phyloP scores from a whole-genome alignment of 2,113 vertebrate genomes.

The Gymnogyps californianus region DNA sequence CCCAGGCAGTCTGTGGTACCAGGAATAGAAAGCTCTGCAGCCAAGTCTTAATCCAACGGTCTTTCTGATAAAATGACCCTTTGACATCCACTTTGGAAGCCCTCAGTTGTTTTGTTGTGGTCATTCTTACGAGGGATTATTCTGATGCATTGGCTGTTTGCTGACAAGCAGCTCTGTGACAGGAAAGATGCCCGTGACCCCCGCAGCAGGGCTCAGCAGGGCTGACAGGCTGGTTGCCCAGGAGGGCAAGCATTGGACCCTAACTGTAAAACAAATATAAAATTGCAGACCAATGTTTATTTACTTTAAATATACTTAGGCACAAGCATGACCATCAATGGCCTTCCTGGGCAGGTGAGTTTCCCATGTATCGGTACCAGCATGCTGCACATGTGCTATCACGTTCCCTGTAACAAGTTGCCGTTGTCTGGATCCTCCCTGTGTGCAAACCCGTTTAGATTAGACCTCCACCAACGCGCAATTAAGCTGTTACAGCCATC shows the following conservation, averaged over 20 bases:
- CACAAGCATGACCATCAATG: background rate
- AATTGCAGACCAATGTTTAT: background rate
- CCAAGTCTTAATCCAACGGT: background rate
- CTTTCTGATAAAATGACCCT: background rate
- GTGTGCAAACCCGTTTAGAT: background rate
- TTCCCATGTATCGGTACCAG: background rate
- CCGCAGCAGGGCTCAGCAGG: background rate
- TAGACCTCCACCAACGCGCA: background rate
- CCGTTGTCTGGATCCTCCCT: background rate
- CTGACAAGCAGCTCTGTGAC: background rate
- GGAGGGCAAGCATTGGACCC: background rate
- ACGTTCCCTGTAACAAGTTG: accelerated
- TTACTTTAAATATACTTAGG: background rate
- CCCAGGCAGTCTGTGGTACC: background rate
- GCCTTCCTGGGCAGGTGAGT: background rate
- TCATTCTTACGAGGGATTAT: background rate
- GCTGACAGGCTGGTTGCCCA: background rate
- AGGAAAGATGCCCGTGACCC: background rate
- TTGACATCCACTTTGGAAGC: background rate
- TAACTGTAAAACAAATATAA: background rate
- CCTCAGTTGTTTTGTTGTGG: background rate
- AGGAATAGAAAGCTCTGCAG: background rate
- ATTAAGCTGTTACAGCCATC: background rate
- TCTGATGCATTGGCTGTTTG: background rate
- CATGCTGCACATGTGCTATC: accelerated